Base-by-base conservation (phyloP, 2,888 invertebrate species). In the Drosophila testacea region DNA sequence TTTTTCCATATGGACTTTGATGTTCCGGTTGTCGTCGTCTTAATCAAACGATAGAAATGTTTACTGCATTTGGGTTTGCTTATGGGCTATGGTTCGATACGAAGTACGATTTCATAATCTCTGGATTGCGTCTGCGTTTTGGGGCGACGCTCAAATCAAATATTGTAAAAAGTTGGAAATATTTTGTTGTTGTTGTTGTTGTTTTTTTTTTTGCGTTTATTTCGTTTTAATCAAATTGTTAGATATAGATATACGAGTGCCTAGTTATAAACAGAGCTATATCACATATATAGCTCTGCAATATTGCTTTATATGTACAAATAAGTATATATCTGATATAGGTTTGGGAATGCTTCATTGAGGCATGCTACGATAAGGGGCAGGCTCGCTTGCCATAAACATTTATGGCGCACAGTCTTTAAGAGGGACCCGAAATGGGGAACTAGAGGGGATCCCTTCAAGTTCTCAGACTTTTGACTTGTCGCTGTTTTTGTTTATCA, bases 211-310 rank as follows among this genome's bases (percentile, higher is more conserved):
- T 71, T 39, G 67, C 68, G 56, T 47, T 32, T 44, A 38, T 77
- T 81, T 69, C 56, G 34, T 13, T 42, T 81, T 69, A 74, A 81
- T 81, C 79, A 77, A 82, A 70, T 59, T 28, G 48, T 30, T 54
- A 61, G 63, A 59, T 57, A 62, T 64, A 48, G 56, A 56, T 56
- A 75, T 48, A 55, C 4, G 32, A 38, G 16, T 56, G 36, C 27
- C 27, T 30, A n/a, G n/a, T n/a, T n/a, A 51, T 56, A 62, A 41
- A 50, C 30, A 16, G 6, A 32, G 39, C 22, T 52, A 56, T 36
- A 10, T 48, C 46, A n/a, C 39, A 16, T 32, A 7, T 38, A 36
- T 44, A 38, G 50, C 27, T 39, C 50, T 22, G 5, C 27, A 32
- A 30, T 55, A 66, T 66, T 39, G 34, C 39, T 48, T 16, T 56